Conservation (phyloP, 2,113 vertebrate genomes). For the Proterorhinus semilunaris region DNA sequence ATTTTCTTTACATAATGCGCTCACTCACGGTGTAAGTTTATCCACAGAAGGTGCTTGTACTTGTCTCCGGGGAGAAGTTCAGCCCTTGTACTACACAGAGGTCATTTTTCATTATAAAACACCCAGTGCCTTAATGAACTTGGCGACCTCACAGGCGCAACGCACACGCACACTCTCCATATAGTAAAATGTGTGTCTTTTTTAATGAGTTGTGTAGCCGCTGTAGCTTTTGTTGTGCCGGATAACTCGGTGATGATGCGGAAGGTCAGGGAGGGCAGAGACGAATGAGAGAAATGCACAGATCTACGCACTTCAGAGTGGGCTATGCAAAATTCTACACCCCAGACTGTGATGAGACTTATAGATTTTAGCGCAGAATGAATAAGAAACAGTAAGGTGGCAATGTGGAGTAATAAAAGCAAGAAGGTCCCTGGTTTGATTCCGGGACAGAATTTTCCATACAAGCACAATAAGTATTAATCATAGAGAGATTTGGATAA, state of each 20-base stretch:
- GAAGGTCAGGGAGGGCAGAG: constrained; percentile 74
- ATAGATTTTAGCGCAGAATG: no score
- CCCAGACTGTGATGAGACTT: not conserved
- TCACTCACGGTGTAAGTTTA: constrained; percentile 8
- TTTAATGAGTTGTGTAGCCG: constrained; percentile 49
- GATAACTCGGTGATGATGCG: constrained; percentile 70
- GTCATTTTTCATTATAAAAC: constrained; percentile 62
- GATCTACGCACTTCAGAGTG: not conserved
- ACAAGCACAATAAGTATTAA: not conserved
- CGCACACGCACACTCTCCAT: not conserved
- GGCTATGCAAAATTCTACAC: constrained; percentile 17
- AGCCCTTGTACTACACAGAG: constrained; percentile 40
- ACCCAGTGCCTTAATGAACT: constrained; percentile 59
- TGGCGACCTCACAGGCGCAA: constrained; percentile 11
- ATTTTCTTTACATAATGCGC: not conserved
- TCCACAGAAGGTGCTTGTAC: constrained; percentile 9
- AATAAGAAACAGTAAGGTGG: no score
- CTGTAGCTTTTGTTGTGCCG: constrained; percentile 57
- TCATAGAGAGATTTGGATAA: not conserved
- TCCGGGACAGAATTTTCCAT: not conserved
- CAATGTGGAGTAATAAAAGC: no score
- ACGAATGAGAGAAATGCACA: constrained; percentile 66
- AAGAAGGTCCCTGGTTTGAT: not conserved
- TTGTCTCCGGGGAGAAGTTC: constrained; percentile 39
- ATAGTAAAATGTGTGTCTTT: constrained; percentile 16